Evolutionary conservation across 2,113 vertebrate species (phyloP).

Genomic region (Lagopus leucura): DNA sequence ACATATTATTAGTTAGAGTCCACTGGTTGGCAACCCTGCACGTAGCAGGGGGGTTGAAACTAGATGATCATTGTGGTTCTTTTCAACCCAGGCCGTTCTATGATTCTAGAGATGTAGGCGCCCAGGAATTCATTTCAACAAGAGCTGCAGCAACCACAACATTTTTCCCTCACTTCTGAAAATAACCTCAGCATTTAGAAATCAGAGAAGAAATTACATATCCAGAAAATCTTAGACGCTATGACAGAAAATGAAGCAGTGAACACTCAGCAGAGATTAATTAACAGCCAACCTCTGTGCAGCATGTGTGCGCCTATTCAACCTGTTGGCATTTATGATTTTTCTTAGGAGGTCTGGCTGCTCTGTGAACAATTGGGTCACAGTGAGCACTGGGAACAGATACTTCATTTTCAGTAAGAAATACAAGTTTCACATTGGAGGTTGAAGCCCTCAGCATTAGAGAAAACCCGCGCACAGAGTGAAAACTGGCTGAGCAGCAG

Average conservation of each 20-base stretch:
- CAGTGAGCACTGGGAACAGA: not conserved
- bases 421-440: not conserved
- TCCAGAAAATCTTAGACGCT: not conserved
- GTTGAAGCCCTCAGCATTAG: not conserved
- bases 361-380: not conserved
- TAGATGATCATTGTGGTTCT: no score
- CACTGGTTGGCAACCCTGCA: no score
- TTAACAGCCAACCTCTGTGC: constrained; percentile 19
- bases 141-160: not conserved
- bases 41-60: no score
- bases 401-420: not conserved
- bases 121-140: not conserved
- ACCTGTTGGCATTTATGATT: not conserved
- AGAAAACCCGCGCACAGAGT: not conserved
- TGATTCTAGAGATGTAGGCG: not conserved
- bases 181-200: constrained; percentile 43
- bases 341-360: not conserved
- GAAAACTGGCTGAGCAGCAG: not conserved
- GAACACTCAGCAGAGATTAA: constrained; percentile 14
- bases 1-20: not conserved
- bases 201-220: constrained; percentile 18
- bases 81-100: no score
- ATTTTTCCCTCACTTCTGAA: not conserved
- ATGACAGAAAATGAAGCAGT: constrained; percentile 17
- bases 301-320: not conserved